phyloP scores from a whole-genome alignment of 2,113 vertebrate species.

The Microtus oregoni region DNA sequence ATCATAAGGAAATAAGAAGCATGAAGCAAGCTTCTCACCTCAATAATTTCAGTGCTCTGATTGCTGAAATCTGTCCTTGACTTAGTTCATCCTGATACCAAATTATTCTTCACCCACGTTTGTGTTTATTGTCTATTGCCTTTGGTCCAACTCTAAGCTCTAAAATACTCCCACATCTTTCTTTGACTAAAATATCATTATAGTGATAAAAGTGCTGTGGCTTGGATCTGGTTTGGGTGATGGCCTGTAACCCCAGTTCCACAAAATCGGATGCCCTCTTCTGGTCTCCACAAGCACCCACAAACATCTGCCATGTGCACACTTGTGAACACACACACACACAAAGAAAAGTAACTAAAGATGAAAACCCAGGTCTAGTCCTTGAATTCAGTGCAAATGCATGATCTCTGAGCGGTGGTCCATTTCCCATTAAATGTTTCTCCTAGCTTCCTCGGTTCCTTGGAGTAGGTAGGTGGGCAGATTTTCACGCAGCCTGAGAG shows the following conservation, averaged over 20 bases:
- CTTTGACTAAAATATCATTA: constrained; percentile 11
- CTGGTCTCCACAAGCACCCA: not conserved
- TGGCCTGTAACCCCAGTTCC: not conserved
- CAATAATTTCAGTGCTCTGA: not conserved
- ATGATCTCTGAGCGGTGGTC: not conserved
- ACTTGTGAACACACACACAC: not conserved
- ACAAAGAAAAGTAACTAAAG: not conserved
- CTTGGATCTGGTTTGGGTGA: not conserved
- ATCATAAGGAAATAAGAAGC: not conserved
- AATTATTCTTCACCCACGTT: not conserved
- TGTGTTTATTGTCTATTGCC: not conserved
- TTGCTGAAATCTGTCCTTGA: not conserved
- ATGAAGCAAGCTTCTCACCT: not conserved
- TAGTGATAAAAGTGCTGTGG: not conserved
- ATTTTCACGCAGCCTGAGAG: constrained; percentile 14
- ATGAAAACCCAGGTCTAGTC: constrained; percentile 35
- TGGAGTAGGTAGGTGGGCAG: not conserved
- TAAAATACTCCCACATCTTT: not conserved
- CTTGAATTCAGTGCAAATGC: constrained; percentile 48
- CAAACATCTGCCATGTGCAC: not conserved
- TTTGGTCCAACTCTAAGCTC: not conserved
- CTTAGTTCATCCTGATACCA: not conserved
- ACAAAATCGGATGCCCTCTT: not conserved
- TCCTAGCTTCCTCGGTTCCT: not conserved
- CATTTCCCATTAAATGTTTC: not conserved